These are phyloP conservation scores for Pongo abelii DNA, from an alignment of 2,113 vertebrate genomes.

Conservation along the genomic window DNA sequence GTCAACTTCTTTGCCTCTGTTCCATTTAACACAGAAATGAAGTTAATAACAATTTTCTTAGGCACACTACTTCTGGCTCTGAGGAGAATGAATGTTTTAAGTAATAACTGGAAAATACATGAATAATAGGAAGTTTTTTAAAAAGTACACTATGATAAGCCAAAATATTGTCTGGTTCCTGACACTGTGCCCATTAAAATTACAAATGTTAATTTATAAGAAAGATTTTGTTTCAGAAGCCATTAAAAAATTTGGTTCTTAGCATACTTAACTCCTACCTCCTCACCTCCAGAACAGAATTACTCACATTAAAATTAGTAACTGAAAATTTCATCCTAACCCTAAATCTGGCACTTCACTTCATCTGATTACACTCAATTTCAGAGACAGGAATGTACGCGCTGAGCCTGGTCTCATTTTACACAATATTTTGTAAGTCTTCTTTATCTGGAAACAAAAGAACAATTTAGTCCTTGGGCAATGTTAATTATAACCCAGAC, in stretches of 20 bases:
- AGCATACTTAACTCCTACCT: conserved; percentile 18
- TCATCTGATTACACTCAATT: conserved; percentile 63
- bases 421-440: conserved; percentile 60
- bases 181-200: background rate
- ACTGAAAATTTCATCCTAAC: conserved; percentile 74
- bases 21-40: background rate
- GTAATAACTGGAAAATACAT: conserved; percentile 12
- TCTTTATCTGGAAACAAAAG: conserved; percentile 70
- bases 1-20: conserved; percentile 21
- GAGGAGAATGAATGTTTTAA: conserved; percentile 7
- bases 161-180: background rate
- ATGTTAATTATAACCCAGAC: conserved; percentile 49
- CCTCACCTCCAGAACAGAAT: background rate
- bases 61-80: background rate
- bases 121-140: conserved; percentile 41
- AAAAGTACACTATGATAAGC: background rate
- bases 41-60: conserved; percentile 7
- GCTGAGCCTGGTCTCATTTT: conserved; percentile 60
- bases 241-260: conserved; percentile 22
- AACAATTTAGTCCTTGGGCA: conserved; percentile 54
- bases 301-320: conserved; percentile 71
- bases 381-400: conserved; percentile 58
- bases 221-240: conserved; percentile 46
- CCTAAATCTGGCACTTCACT: conserved; percentile 65
- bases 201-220: conserved; percentile 51